Percentiles rank a stretch among this genome's conserved stretches.
Evolutionary conservation across 2,113 vertebrate species (phyloP).

Genomic region (Corythaeola cristata): DNA sequence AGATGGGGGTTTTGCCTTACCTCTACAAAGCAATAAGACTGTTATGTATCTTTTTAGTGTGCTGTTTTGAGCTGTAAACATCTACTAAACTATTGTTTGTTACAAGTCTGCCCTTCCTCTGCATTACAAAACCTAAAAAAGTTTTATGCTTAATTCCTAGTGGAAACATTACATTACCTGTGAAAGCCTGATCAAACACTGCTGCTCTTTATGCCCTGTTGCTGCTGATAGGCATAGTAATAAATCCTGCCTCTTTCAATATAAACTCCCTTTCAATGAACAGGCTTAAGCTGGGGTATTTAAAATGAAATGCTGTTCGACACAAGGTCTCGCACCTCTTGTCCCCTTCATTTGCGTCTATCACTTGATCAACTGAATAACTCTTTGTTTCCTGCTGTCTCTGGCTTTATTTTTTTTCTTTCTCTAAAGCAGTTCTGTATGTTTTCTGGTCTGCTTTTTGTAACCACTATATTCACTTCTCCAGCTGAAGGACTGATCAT

Average conservation of each 20-base stretch:
- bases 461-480: conserved; percentile 17
- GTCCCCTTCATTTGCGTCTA: not conserved
- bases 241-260: conserved; percentile 31
- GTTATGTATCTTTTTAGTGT: not conserved
- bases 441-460: conserved; percentile 49
- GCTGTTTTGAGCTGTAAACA: not conserved
- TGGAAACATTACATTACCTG: conserved; percentile 61
- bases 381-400: conserved; percentile 30
- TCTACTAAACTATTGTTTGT: not conserved
- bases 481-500: conserved; percentile 17
- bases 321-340: conserved; percentile 12
- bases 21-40: not conserved
- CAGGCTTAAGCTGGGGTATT: conserved; percentile 28
- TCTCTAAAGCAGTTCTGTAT: not conserved
- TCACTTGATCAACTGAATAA: conserved; percentile 57
- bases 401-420: not conserved
- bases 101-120: not conserved
- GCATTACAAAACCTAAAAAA: conserved; percentile 12
- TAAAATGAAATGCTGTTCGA: conserved; percentile 55
- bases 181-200: conserved; percentile 54
- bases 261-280: conserved; percentile 9
- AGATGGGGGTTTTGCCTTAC: not conserved
- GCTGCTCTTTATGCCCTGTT: conserved; percentile 49
- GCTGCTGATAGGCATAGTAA: conserved; percentile 9
- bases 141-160: conserved; percentile 57